phyloP scores from a whole-genome alignment of 2,797 vertebrate species.

The Danio jaintianensis region DNA sequence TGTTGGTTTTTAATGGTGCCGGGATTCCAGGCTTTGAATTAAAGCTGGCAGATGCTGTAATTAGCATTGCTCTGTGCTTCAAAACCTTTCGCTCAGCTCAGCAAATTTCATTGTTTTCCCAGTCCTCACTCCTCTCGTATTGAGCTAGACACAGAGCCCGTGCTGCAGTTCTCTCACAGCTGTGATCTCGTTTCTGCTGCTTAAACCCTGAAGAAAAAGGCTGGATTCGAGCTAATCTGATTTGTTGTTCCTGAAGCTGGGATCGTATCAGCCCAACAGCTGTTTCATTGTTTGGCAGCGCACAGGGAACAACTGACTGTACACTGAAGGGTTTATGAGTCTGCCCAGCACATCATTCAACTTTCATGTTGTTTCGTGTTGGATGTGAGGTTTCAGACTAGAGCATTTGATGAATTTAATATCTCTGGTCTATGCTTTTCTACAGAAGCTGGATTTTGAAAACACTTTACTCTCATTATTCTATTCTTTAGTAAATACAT shows the following conservation, averaged over 20 bases:
- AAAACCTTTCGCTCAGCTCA: conserved; percentile 52
- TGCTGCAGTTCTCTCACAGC: conserved; percentile 16
- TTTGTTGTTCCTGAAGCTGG: conserved; percentile 32
- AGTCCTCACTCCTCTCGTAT: conserved; percentile 16
- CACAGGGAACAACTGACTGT: conserved; percentile 4
- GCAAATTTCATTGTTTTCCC: conserved; percentile 43
- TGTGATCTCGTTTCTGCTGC: neutral
- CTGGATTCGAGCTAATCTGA: conserved; percentile 39
- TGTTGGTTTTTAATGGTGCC: neutral
- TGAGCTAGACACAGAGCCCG: conserved; percentile 12
- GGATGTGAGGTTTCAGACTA: conserved; percentile 13
- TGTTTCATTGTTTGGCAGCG: conserved; percentile 45
- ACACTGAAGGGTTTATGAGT: conserved; percentile 18
- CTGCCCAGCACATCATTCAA: conserved; percentile 22
- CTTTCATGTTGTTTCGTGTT: conserved; percentile 13
- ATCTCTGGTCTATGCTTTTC: conserved; percentile 24
- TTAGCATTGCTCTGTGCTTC: conserved; percentile 54
- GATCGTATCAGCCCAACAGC: conserved; percentile 31
- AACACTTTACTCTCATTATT: conserved; percentile 12
- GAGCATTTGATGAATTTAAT: conserved; percentile 25
- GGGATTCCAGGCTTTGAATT: conserved; percentile 6
- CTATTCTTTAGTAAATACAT: neutral
- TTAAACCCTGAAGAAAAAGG: conserved; percentile 28
- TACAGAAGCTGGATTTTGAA: conserved; percentile 16
- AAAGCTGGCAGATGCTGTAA: conserved; percentile 53